Conservation (phyloP, 2,888 invertebrate genomes). For the Mythimna lalbum region DNA sequence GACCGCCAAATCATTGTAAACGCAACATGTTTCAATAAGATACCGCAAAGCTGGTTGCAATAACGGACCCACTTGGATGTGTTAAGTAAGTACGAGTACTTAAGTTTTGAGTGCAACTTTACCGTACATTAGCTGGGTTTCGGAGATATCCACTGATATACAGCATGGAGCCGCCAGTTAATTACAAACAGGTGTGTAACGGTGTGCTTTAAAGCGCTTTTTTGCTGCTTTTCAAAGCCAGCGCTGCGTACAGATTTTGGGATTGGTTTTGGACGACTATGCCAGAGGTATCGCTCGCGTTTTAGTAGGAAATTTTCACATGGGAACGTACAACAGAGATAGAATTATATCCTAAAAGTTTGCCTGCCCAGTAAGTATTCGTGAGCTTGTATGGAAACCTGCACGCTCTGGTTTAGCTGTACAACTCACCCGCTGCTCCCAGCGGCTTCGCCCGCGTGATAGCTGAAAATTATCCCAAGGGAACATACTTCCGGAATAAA, state of each 20-base stretch:
- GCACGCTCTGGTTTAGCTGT: too few relatives aligned
- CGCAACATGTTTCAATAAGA: constrained; percentile 68
- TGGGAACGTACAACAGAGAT: neutral
- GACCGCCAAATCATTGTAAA: constrained; percentile 64
- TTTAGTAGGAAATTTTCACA: neutral
- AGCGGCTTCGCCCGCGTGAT: too few relatives aligned
- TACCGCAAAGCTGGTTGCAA: constrained; percentile 65
- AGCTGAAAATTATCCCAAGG: too few relatives aligned
- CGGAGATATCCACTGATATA: constrained; percentile 56
- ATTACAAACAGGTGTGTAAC: constrained; percentile 61
- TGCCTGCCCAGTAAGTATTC: neutral
- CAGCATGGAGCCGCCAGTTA: constrained; percentile 32
- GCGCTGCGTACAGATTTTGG: neutral
- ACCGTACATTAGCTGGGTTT: constrained; percentile 61
- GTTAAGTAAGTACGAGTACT: constrained; percentile 70
- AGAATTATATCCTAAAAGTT: too few relatives aligned
- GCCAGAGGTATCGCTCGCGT: too few relatives aligned
- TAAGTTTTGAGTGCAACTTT: constrained; percentile 63
- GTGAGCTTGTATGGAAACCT: neutral
- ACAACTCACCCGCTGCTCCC: too few relatives aligned
- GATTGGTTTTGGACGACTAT: neutral
- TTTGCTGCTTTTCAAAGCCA: constrained; percentile 37
- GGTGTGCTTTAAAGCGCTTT: constrained; percentile 39
- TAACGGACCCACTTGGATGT: constrained; percentile 65
- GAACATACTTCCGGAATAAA: too few relatives aligned